These are phyloP conservation scores for Sebastes cheni DNA, from an alignment of 2,797 vertebrate genomes.

Conservation along the genomic window DNA sequence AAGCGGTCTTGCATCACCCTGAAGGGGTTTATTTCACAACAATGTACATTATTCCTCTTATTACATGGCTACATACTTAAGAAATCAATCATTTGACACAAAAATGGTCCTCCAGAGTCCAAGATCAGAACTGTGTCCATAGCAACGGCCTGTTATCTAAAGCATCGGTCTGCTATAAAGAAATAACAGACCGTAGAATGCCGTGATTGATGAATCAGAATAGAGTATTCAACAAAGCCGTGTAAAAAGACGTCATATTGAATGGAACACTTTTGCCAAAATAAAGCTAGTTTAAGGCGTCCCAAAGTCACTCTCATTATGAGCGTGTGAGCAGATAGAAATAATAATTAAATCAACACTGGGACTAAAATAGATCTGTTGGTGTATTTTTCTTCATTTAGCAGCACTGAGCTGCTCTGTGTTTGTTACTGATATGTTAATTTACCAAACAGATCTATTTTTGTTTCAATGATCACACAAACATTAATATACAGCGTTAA, in stretches of 20 bases:
- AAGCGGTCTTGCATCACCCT: too few relatives aligned
- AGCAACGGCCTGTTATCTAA: too few relatives aligned
- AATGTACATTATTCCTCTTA: too few relatives aligned
- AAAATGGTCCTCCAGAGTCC: too few relatives aligned
- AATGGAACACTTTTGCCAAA: background rate
- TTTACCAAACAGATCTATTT: constrained; percentile 34
- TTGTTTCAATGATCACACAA: constrained; percentile 8
- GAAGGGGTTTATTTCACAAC: too few relatives aligned
- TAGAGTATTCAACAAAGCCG: too few relatives aligned
- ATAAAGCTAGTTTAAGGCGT: background rate
- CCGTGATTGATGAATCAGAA: too few relatives aligned
- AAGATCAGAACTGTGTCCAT: too few relatives aligned
- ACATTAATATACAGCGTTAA: background rate
- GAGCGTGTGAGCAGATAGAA: background rate
- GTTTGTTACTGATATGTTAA: constrained; percentile 36
- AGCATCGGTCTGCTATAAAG: too few relatives aligned
- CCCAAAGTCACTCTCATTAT: background rate
- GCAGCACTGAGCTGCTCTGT: constrained; percentile 5
- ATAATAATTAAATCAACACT: background rate
- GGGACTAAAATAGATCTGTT: constrained; percentile 32
- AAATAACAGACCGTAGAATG: too few relatives aligned
- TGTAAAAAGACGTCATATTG: background rate
- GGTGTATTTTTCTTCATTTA: constrained; percentile 29
- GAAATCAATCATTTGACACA: too few relatives aligned
- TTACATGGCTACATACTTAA: too few relatives aligned